Base-by-base conservation (phyloP, 1,140 invertebrate species). In the Helicorthomorpha holstii region DNA sequence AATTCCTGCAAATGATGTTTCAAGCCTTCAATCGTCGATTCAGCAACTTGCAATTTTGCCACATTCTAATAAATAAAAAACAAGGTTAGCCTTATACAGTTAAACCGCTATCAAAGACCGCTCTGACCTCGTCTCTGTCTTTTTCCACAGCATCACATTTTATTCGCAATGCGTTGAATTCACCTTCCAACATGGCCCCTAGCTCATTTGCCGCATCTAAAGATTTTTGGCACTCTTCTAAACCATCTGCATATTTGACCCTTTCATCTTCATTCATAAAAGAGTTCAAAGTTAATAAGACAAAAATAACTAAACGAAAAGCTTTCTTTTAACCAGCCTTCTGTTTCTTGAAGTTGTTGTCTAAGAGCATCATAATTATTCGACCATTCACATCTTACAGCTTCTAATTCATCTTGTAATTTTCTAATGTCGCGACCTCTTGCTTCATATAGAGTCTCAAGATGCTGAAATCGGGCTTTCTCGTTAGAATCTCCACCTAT, bases 401-500 rank as follows among this genome's bases (percentile, higher is more conserved):
- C 26, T 2, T 65, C 60, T 21, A 63, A 56, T 24, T 66, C 57
- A 2, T 54, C 27, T 3, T 54, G 58, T 14, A 67, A 52, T 49
- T 68, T 63, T 48, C 66, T 63, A 10, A 68, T 52, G 49, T 63
- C 57, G 24, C 62, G 54, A 16, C 64, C 63, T 25, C 64, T 49
- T 1, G 65, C 62, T 46, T 61, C 56, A 54, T 66, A 67, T 27
- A 68, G 52, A 12, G 65, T 62, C 54, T 61, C 57, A 25, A 68
- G 51, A 55, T 68, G 65, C 10, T 58, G 56, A 29, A 34, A 21
- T 50, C 34, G 12, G 34, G 3, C 22, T 45, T 45, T 4, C 4
- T 45, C 22, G 7, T 45, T 45, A 23, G 16, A 12, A 45, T 19
- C 22, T 45, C 16, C 43, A 7, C 43, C 16, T 19, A 7, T 45